Conservation (phyloP, 2,113 vertebrate species). For the Piprites chloris region DNA sequence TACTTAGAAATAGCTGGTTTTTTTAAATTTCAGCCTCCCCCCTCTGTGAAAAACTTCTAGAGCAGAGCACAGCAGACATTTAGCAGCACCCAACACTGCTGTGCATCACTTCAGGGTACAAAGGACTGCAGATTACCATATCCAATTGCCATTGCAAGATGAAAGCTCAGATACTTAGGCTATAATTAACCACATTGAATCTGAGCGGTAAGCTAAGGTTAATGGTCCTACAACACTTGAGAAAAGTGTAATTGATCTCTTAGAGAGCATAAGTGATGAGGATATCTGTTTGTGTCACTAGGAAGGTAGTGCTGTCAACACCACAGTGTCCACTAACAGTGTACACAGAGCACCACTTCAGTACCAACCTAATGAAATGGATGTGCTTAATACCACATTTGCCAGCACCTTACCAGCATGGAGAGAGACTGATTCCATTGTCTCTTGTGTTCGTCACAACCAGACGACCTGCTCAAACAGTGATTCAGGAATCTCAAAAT, state of each 20-base stretch:
- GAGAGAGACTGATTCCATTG: not conserved
- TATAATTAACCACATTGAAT: slow-evolving; percentile 29
- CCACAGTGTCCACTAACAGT: not conserved
- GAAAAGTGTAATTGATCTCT: slow-evolving; percentile 36
- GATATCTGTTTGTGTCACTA: slow-evolving; percentile 25
- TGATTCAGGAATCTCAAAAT: not conserved
- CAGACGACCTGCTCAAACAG: not conserved
- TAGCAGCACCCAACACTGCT: not conserved
- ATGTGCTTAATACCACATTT: not conserved
- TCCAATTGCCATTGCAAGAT: slow-evolving; percentile 5
- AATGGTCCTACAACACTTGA: slow-evolving; percentile 50
- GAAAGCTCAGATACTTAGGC: not conserved
- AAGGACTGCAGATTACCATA: not conserved
- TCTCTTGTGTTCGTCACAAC: not conserved
- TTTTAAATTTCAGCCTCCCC: not conserved
- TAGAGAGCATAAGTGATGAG: slow-evolving; percentile 19
- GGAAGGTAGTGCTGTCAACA: not conserved
- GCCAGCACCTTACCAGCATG: not conserved
- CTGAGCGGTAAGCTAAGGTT: slow-evolving; percentile 48
- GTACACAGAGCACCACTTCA: not conserved
- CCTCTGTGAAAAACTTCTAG: not conserved
- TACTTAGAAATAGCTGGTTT: not conserved
- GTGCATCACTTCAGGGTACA: not conserved
- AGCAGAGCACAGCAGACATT: not conserved
- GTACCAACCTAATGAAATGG: not conserved